These are phyloP conservation scores for Passer domesticus DNA, from an alignment of 2,113 vertebrate genomes.

Conservation along the genomic window DNA sequence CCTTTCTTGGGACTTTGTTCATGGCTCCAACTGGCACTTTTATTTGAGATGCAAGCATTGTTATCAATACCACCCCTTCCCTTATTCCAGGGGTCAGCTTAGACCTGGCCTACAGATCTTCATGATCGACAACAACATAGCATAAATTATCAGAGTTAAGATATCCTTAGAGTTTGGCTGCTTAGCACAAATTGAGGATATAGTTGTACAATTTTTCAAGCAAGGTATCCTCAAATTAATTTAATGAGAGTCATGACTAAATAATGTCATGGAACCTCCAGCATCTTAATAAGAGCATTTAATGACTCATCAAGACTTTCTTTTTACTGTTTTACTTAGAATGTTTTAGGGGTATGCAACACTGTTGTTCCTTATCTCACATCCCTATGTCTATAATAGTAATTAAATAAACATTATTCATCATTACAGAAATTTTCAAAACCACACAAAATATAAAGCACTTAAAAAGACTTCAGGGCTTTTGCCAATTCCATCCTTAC, in stretches of 20 bases:
- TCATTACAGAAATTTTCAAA: background rate
- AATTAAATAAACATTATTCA: background rate
- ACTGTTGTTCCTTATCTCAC: background rate
- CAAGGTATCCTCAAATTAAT: background rate
- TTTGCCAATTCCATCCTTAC: background rate
- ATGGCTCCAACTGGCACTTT: background rate
- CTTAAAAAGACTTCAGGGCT: background rate
- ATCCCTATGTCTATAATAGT: background rate
- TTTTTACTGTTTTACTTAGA: background rate
- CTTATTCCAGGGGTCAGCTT: background rate
- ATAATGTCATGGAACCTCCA: background rate
- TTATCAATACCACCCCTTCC: background rate
- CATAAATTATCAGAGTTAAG: background rate
- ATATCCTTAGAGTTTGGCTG: background rate
- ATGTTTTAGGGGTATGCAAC: background rate
- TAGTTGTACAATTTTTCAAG: background rate
- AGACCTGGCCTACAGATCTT: background rate
- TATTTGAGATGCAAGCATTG: background rate
- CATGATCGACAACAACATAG: background rate
- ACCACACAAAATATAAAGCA: background rate
- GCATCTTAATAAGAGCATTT: background rate
- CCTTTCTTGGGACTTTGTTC: background rate
- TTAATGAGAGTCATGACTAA: constrained; percentile 11
- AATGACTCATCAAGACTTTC: background rate
- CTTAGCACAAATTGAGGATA: background rate